Base-by-base conservation (phyloP, 2,797 vertebrate genomes). In the Cuculus canorus region DNA sequence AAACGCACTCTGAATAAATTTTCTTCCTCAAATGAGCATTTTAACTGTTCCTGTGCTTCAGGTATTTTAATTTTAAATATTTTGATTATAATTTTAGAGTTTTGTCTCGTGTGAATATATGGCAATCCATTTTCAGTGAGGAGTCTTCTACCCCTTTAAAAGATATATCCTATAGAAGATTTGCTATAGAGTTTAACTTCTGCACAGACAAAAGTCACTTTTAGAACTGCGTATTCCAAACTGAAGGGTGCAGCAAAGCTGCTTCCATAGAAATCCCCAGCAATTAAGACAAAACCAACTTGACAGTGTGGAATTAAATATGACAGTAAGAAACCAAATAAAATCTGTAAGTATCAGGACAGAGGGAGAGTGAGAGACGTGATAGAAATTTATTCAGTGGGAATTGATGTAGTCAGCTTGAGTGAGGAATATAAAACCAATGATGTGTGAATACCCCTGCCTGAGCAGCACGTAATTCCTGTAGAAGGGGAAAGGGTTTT, bases 281-380 rank as follows among this genome's bases (percentile, higher is more conserved):
- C 59, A 89, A 80, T 84, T 82, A 87, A 92, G 78, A 33, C 47
- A 56, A 83, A 92, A 52, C 41, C 66, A 89, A 60, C 52, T 32
- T 66, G 53, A 87, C 69, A 68, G 48, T 27, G 27, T 54, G 52
- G 79, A 80, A 93, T 92, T 82, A 92, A 80, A 23, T 25, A 71
- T 53, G 61, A 86, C 65, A 64, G 53, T 92, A 86, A 79, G 91
- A 91, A 92, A 91, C 17, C 17, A 73, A 84, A 76, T 60, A 59
- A 73, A 83, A 78, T 76, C 61, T 61, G 48, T 35, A 71, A 50
- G 45, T 88, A 41, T 68, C 43, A 68, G 53, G 35, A 43, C 15
- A 47, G 73, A 82, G 54, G 45, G 54, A 75, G 41, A 72, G 41
- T 27, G 61, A 86, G 64, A 63, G 69, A 59, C 11, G 10, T 6